Percentiles rank a stretch among this genome's conserved stretches.
Evolutionary conservation across 2,797 vertebrate genomes (phyloP).

Genomic region (Alfaro cultratus): DNA sequence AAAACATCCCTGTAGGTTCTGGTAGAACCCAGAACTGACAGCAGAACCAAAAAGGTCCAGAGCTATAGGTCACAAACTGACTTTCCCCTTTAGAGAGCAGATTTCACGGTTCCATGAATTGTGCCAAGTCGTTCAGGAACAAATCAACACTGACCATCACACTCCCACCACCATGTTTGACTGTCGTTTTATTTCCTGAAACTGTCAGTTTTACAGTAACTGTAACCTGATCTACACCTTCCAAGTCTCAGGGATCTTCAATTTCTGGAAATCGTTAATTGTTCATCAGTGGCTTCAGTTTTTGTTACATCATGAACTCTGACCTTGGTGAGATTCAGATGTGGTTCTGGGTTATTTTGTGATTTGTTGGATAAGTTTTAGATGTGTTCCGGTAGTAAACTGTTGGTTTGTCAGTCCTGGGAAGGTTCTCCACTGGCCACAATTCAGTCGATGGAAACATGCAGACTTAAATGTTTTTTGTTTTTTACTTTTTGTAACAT

Average conservation of each 20-base stretch:
- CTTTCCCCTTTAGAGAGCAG: neutral
- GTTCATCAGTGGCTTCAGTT: neutral
- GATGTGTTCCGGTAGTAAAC: neutral
- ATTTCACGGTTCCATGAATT: neutral
- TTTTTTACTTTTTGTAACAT: too few species aligned
- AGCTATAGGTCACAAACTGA: neutral
- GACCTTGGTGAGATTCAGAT: neutral
- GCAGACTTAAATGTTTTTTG: too few species aligned
- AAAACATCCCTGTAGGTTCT: too few species aligned
- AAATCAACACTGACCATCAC: neutral
- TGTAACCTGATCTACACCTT: neutral
- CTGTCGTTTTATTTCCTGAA: neutral
- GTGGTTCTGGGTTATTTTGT: neutral
- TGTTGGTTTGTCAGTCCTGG: too few species aligned
- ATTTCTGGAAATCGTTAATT: neutral
- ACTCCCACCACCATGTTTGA: neutral
- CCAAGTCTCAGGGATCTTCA: too few species aligned
- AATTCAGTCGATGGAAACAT: too few species aligned
- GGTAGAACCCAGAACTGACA: neutral
- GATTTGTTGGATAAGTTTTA: neutral
- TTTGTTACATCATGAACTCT: neutral
- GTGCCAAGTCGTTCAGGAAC: neutral
- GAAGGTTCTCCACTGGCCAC: too few species aligned
- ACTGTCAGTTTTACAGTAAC: neutral
- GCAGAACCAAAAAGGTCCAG: neutral